Evolutionary conservation across 2,797 vertebrate genomes (phyloP), one percentile per base, ranked within the genome.

Genomic region (Meriones psammophilus): DNA sequence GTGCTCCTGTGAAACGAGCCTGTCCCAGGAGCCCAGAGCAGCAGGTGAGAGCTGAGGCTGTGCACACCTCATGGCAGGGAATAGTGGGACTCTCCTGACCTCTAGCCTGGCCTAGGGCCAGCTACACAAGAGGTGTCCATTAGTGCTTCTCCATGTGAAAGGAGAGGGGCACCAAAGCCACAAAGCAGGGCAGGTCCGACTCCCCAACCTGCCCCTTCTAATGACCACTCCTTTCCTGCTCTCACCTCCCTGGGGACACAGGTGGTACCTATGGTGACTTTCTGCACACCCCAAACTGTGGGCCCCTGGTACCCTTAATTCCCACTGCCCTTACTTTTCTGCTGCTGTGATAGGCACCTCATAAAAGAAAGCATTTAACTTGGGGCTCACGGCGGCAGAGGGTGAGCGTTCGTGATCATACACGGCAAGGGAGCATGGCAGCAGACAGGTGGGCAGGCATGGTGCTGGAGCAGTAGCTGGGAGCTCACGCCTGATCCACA

Each of bases 41-140:
- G 62, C 39, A 79, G 64, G 5, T 1, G 30, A 77, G 73, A 56
- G 8, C 64, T 0, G 0, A 36, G 71, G 39, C 78, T 54, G 50
- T 30, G 36, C 0, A 0, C 50, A 17, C 26, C 24, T 13, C 14
- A 7, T 0, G 4, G 33, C 39, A 6, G 33, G 71, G 77, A 28
- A 24, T 13, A 62, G 20, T 5, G n/a, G 3, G 28, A 9, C 26
- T 7, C 26, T 58, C 42, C 62, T 10, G 13, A 64, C 28, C 71
- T 7, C 71, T 30, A 13, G 83, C 39, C 74, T 60, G 39, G 42
- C 33, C 30, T 18, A 64, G 58, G 50, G 28, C 7, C n/a, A 0
- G n/a, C 64, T 8, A 8, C 46, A 12, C 9, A 50, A 36, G 5
- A 30, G 46, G 8, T 7, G 46, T 30, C 56, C n/a, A 0, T 3